A percentile compares a stretch with the other conserved stretches of the same genome.
Evolutionary conservation across 2,797 vertebrate species (phyloP).

Genomic region (Echeneis naucrates): DNA sequence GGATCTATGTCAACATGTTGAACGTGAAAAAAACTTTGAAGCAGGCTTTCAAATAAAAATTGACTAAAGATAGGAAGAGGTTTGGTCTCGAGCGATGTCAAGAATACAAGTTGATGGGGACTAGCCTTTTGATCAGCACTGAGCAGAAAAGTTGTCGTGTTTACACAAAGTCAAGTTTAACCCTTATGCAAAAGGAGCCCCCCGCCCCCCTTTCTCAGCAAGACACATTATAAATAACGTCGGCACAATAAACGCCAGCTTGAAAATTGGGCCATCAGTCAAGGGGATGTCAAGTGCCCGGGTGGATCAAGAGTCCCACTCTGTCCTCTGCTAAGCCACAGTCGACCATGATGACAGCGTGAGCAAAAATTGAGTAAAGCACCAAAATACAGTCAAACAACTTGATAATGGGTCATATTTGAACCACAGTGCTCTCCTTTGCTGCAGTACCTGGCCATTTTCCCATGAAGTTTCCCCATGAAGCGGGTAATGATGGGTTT

Average conservation of each 20-base stretch:
- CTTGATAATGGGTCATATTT: constrained; percentile 37
- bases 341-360: constrained; percentile 68
- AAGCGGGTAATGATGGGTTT: constrained; percentile 7
- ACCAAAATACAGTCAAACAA: background rate
- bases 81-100: background rate
- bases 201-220: constrained; percentile 64
- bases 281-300: constrained; percentile 76
- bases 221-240: constrained; percentile 91
- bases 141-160: constrained; percentile 75
- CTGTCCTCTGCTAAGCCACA: constrained; percentile 54
- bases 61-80: background rate
- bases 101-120: fast-evolving
- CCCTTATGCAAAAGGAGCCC: constrained; percentile 76
- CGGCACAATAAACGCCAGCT: constrained; percentile 86
- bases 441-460: constrained; percentile 28
- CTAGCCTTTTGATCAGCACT: constrained; percentile 50
- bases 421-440: constrained; percentile 24
- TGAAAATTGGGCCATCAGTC: constrained; percentile 89
- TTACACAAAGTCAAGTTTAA: constrained; percentile 84
- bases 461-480: background rate
- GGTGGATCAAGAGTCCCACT: constrained; percentile 70
- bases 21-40: background rate
- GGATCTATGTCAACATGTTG: background rate
- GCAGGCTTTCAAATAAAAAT: background rate
- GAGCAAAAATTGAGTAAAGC: constrained; percentile 55